These are phyloP conservation scores for Onychomys torridus DNA, from an alignment of 2,797 vertebrate species.

Conservation along the genomic window DNA sequence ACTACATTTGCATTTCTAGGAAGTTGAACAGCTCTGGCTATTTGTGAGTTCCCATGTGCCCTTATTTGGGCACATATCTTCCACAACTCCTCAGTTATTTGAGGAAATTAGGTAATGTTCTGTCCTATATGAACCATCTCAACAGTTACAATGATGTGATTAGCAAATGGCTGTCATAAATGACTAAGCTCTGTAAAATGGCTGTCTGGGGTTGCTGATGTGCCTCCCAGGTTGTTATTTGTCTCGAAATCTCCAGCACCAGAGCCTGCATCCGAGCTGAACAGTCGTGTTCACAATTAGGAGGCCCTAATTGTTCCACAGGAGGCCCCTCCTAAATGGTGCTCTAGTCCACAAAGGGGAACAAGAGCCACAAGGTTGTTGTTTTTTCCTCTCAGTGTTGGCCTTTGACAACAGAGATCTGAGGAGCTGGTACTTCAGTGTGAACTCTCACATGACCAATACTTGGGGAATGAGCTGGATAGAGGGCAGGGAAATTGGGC, in stretches of 20 bases:
- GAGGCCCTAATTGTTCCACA: too few species aligned
- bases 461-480: background rate
- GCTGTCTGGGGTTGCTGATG: background rate
- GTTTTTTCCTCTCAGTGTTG: background rate
- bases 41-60: background rate
- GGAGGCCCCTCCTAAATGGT: background rate
- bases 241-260: background rate
- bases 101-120: background rate
- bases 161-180: background rate
- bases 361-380: background rate
- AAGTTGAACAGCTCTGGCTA: background rate
- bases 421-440: background rate
- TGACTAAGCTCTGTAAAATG: background rate
- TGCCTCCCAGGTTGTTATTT: background rate
- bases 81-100: background rate
- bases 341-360: background rate
- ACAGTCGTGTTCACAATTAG: background rate
- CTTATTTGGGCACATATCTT: background rate
- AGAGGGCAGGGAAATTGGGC: background rate
- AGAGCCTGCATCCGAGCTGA: background rate
- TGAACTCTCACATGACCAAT: background rate
- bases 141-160: background rate
- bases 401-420: background rate
- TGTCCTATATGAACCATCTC: background rate
- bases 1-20: background rate